Evolutionary conservation across 2,888 invertebrate genomes (phyloP).

Genomic region (Epinotia bilunana): DNA sequence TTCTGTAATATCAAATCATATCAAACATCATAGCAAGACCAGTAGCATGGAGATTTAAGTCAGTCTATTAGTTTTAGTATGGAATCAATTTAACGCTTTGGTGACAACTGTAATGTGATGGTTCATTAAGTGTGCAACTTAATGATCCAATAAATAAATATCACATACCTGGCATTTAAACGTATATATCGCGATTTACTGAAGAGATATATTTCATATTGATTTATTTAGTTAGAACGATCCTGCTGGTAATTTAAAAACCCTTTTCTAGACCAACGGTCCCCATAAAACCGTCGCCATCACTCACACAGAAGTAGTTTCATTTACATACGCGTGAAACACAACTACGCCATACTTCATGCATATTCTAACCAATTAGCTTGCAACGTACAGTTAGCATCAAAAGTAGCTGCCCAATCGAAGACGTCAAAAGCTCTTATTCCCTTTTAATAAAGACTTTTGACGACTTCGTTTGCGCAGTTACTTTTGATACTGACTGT

Average conservation of each 20-base stretch:
- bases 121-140: too few relatives aligned
- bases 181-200: neutral
- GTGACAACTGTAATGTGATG: too few relatives aligned
- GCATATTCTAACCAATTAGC: conserved; percentile 68
- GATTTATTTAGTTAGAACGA: conserved; percentile 3
- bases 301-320: conserved; percentile 28
- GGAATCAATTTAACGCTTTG: too few relatives aligned
- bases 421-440: too few relatives aligned
- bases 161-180: neutral
- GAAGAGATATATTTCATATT: neutral
- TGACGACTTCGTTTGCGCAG: too few relatives aligned
- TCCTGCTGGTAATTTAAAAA: neutral
- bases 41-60: too few relatives aligned
- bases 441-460: too few relatives aligned
- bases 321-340: conserved; percentile 38
- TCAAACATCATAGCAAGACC: too few relatives aligned
- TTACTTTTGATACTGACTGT: too few relatives aligned
- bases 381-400: conserved; percentile 54
- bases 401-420: too few relatives aligned
- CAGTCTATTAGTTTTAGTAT: too few relatives aligned
- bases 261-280: neutral
- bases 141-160: too few relatives aligned
- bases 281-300: conserved; percentile 27
- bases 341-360: conserved; percentile 29
- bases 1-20: neutral